Base-by-base conservation (phyloP, 2,888 invertebrate genomes). In the Portevinia maculata region DNA sequence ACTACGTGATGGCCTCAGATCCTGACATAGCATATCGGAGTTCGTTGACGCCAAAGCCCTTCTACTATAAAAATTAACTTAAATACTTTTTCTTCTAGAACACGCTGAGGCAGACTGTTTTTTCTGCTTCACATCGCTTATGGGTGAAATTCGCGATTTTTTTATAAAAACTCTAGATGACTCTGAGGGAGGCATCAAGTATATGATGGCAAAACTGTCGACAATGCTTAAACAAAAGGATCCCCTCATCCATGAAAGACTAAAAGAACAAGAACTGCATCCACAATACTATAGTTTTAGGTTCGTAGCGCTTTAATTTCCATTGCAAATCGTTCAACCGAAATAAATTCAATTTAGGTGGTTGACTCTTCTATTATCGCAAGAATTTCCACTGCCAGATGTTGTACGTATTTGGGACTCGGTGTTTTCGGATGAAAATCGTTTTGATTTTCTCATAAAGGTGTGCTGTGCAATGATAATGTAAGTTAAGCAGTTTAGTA, bases 331-430 rank as follows among this genome's bases (percentile, higher is more conserved):
- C 0, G 3, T 13, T 24, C 15, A 17, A 9, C 37, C 57, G 8
- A 24, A 24, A 24, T 24, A 24, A 3, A 24, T 3, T 24, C 2
- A 2, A 24, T 37, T 55, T 32, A 84, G 99, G 85, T 99, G 99
- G 99, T 92, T 99, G 79, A 99, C 98, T 0, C 92, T 99, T 41
- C 91, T 99, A 60, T 92, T 99, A 6, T 98, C 98, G 1, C 99
- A 99, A 92, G 99, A 99, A 91, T 99, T 99, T 91, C 96, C 97
- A 19, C 92, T 99, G 85, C 99, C 99, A 44, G 99, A 99, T 91
- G 98, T 99, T 0, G 94, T 99, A 87, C 93, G 98, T 84, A 95
- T 99, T 87, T 99, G 99, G 99, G 99, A 99, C 90, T 96, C 98
- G 0, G 91, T 99, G 60, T 97, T 99, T 89, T 95, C 99, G 0